phyloP scores from a whole-genome alignment of 2,888 invertebrate genomes.

The Tenthredo notha region DNA sequence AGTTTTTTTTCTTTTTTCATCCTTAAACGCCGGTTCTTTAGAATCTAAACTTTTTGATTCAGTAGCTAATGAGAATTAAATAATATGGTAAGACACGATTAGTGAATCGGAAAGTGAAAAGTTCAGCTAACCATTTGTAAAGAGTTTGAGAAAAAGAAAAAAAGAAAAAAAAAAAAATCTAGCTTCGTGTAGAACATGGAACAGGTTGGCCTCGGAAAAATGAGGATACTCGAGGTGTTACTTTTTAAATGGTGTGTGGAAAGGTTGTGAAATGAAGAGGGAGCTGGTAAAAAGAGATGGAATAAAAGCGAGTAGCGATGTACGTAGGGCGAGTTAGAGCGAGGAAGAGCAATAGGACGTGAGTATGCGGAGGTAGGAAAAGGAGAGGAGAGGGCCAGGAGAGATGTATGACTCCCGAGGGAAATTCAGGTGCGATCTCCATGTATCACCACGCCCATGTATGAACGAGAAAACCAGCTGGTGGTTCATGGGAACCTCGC shows the following conservation, averaged over 20 bases:
- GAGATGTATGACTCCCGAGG: conserved; percentile 71
- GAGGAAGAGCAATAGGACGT: conserved; percentile 58
- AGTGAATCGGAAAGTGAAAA: background rate
- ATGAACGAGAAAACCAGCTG: conserved; percentile 59
- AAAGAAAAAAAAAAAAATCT: conserved; percentile 15
- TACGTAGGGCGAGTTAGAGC: conserved; percentile 53
- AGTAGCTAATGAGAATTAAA: background rate
- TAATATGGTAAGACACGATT: background rate
- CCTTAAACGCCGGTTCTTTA: too few species aligned
- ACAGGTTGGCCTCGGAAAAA: conserved; percentile 44
- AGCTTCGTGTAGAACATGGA: conserved; percentile 38
- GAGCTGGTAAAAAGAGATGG: conserved; percentile 53
- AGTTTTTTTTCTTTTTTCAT: too few species aligned
- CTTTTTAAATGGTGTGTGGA: conserved; percentile 48
- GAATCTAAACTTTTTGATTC: too few species aligned
- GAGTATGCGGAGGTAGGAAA: conserved; percentile 55
- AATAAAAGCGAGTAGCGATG: conserved; percentile 44
- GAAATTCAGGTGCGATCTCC: conserved; percentile 74
- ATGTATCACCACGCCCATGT: conserved; percentile 72
- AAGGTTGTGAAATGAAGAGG: conserved; percentile 50
- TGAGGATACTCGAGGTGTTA: conserved; percentile 53
- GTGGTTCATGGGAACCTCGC: conserved; percentile 56
- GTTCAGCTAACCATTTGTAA: background rate
- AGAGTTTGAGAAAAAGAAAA: background rate
- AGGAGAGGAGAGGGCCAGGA: conserved; percentile 58